Conservation (phyloP, 2,888 invertebrate species). For the Drosophila robusta region DNA sequence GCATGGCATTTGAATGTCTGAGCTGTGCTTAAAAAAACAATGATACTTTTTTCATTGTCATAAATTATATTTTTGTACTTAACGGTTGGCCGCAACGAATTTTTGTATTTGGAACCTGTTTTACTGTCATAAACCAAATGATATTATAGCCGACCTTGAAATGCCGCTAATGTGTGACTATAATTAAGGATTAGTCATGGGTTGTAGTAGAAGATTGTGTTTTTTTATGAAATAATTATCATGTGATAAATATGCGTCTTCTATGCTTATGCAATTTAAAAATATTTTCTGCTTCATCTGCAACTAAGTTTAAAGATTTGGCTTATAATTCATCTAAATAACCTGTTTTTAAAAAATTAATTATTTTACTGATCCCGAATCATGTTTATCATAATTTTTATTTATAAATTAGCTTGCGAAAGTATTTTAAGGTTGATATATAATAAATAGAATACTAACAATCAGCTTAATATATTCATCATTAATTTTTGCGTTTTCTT, state of each 20-base stretch:
- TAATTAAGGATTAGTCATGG: conserved; percentile 35
- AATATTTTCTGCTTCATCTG: neutral
- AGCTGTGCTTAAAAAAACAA: conserved; percentile 37
- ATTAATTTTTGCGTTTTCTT: too few relatives aligned
- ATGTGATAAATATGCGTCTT: neutral
- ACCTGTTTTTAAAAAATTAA: too few relatives aligned
- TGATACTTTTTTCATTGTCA: conserved; percentile 13
- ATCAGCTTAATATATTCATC: too few relatives aligned
- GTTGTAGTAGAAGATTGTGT: neutral
- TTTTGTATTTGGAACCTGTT: conserved; percentile 34
- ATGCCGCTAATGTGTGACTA: conserved; percentile 12
- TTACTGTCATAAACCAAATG: conserved; percentile 1
- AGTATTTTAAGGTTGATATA: too few relatives aligned
- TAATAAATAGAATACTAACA: neutral
- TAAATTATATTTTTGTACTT: conserved; percentile 35
- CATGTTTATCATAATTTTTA: too few relatives aligned
- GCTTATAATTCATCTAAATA: too few relatives aligned
- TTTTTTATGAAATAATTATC: conserved; percentile 1
- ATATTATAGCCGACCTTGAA: conserved; percentile 33
- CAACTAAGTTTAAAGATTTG: too few relatives aligned
- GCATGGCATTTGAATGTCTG: conserved; percentile 25
- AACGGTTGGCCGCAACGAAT: conserved; percentile 8
- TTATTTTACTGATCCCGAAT: too few relatives aligned
- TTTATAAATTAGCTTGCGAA: too few relatives aligned
- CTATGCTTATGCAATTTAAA: neutral